These are phyloP conservation scores for Torymus auratus DNA, from an alignment of 2,888 invertebrate species.

Conservation along the genomic window DNA sequence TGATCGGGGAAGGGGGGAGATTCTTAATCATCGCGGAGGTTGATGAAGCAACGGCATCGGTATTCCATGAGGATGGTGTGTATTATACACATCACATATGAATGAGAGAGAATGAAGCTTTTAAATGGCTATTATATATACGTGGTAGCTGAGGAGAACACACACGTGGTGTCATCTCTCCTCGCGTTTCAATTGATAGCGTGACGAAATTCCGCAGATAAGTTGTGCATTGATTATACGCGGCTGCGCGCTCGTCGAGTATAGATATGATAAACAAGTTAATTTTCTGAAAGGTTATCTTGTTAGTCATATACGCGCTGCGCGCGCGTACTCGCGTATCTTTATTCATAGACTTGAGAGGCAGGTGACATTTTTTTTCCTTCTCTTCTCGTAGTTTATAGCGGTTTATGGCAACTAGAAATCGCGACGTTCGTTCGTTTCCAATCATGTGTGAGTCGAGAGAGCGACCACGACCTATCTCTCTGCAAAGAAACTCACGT, in stretches of 20 bases:
- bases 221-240: not conserved
- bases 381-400: too few relatives aligned
- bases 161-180: not conserved
- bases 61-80: slow-evolving; percentile 12
- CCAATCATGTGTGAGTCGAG: too few relatives aligned
- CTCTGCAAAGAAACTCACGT: too few relatives aligned
- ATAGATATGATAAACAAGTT: slow-evolving; percentile 18
- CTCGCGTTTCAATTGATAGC: slow-evolving; percentile 5
- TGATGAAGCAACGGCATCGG: slow-evolving; percentile 34
- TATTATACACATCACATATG: not conserved
- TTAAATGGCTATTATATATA: not conserved
- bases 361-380: too few relatives aligned
- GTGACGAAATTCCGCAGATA: not conserved
- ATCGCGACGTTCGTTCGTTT: too few relatives aligned
- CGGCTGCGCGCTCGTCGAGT: not conserved
- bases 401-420: too few relatives aligned
- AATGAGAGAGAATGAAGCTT: not conserved
- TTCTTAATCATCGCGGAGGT: slow-evolving; percentile 13
- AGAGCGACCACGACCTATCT: too few relatives aligned
- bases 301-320: too few relatives aligned
- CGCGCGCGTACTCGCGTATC: not conserved
- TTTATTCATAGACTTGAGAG: not conserved
- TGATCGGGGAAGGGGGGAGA: not conserved
- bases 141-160: not conserved
- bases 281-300: slow-evolving; percentile 6